Conservation (phyloP, 2,113 vertebrate species). For the Myrmecobius fasciatus region DNA sequence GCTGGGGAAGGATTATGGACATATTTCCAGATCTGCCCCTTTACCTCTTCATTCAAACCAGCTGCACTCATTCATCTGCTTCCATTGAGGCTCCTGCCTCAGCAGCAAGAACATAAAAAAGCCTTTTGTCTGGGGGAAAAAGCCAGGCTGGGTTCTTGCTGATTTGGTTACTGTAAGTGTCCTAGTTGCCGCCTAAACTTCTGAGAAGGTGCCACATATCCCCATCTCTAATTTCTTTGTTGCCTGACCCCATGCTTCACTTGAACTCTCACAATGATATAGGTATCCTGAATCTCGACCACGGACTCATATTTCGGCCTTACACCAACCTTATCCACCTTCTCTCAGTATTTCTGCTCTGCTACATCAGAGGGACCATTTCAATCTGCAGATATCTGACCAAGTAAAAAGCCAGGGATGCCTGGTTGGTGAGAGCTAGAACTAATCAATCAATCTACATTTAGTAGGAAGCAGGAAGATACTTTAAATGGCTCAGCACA, state of each 20-base stretch:
- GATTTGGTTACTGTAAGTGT: not conserved
- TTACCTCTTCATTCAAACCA: not conserved
- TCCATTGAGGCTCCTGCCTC: not conserved
- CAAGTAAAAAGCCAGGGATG: not conserved
- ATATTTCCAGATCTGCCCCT: not conserved
- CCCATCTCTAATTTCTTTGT: not conserved
- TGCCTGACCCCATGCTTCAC: not conserved
- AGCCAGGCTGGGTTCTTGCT: not conserved
- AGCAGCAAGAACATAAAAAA: not conserved
- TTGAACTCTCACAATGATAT: not conserved
- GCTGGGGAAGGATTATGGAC: not conserved
- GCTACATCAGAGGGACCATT: not conserved
- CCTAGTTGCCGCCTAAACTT: not conserved
- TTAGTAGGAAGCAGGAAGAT: not conserved
- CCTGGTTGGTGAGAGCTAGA: not conserved
- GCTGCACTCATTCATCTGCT: not conserved
- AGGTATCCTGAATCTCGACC: not conserved
- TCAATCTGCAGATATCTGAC: not conserved
- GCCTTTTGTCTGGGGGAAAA: not conserved
- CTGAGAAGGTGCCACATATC: not conserved
- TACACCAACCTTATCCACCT: not conserved
- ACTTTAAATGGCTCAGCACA: not conserved
- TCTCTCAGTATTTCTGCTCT: not conserved
- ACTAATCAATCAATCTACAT: not conserved
- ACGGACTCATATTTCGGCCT: not conserved